Percentiles rank a stretch among this genome's conserved stretches.
Conservation (phyloP, 2,113 vertebrate species). For the Mus pahari region DNA sequence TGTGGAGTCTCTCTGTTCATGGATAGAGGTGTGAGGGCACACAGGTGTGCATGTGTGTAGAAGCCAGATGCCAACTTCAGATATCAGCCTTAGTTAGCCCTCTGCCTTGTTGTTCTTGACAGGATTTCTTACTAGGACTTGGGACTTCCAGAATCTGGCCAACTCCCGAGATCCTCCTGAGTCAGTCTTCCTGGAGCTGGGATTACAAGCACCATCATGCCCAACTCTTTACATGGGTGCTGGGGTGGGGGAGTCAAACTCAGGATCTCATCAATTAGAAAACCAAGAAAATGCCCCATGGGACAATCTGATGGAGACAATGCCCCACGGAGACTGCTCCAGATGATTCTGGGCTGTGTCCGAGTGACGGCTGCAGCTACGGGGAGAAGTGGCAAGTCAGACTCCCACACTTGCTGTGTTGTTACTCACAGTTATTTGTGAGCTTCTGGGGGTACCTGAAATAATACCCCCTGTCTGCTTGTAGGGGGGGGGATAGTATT, state of each 20-base stretch:
- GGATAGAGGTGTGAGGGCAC: background rate
- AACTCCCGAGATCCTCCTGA: background rate
- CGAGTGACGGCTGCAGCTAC: background rate
- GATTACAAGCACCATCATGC: background rate
- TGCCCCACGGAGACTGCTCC: background rate
- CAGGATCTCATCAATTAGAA: background rate
- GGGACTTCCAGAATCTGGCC: background rate
- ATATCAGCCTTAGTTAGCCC: background rate
- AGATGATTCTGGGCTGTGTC: background rate
- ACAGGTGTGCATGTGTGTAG: background rate
- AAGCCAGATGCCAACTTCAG: background rate
- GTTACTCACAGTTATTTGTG: background rate
- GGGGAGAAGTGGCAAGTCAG: background rate
- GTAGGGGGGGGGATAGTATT: background rate
- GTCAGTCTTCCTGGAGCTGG: too few relatives aligned
- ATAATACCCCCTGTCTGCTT: background rate
- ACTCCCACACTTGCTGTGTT: background rate
- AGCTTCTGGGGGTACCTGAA: constrained; percentile 11
- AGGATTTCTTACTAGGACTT: background rate
- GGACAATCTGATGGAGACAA: background rate
- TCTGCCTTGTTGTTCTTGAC: background rate
- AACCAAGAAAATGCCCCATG: background rate
- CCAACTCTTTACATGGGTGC: background rate
- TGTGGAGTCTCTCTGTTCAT: background rate
- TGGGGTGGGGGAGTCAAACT: background rate